Evolutionary conservation across 2,113 vertebrate genomes (phyloP).

Genomic region (Monopterus albus): DNA sequence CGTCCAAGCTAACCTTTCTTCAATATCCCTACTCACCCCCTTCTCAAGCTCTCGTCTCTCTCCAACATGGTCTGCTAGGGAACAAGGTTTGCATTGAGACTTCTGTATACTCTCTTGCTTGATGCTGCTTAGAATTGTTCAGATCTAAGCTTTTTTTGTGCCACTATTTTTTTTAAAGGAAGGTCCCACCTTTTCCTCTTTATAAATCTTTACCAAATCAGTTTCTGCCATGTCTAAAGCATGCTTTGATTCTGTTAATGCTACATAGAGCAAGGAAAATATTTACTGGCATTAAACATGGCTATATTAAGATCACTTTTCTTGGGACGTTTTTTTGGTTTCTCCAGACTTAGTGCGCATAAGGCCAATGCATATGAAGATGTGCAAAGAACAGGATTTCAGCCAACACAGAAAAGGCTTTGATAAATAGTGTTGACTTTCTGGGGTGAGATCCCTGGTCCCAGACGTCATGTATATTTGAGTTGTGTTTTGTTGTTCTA

Average conservation of each 20-base stretch:
- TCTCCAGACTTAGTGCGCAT: slow-evolving; percentile 37
- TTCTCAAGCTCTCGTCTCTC: slow-evolving; percentile 76
- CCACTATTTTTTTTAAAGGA: slow-evolving; percentile 32
- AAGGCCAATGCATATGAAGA: slow-evolving; percentile 49
- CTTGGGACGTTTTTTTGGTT: slow-evolving; percentile 32
- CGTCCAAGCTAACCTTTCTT: slow-evolving; percentile 81
- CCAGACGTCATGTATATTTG: slow-evolving; percentile 77
- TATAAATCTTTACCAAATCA: slow-evolving; percentile 67
- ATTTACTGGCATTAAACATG: slow-evolving; percentile 68
- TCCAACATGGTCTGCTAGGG: slow-evolving; percentile 71
- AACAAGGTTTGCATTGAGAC: slow-evolving; percentile 82
- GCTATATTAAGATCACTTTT: slow-evolving; percentile 69
- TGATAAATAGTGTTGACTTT: slow-evolving; percentile 62
- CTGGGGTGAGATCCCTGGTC: slow-evolving; percentile 54
- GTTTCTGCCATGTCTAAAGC: slow-evolving; percentile 57
- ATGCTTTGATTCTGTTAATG: slow-evolving; percentile 71
- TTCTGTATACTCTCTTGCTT: slow-evolving; percentile 71
- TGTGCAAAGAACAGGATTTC: slow-evolving; percentile 11
- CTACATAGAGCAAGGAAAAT: slow-evolving; percentile 64
- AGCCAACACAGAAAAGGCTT: slow-evolving; percentile 43
- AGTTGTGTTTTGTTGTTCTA: slow-evolving; percentile 76
- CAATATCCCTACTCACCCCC: slow-evolving; percentile 76
- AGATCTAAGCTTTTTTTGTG: slow-evolving; percentile 59
- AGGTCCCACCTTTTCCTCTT: slow-evolving; percentile 60
- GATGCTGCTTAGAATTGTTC: slow-evolving; percentile 79